These are phyloP conservation scores for Mesaphorura yosii DNA, from an alignment of 1,140 invertebrate genomes.

Conservation along the genomic window DNA sequence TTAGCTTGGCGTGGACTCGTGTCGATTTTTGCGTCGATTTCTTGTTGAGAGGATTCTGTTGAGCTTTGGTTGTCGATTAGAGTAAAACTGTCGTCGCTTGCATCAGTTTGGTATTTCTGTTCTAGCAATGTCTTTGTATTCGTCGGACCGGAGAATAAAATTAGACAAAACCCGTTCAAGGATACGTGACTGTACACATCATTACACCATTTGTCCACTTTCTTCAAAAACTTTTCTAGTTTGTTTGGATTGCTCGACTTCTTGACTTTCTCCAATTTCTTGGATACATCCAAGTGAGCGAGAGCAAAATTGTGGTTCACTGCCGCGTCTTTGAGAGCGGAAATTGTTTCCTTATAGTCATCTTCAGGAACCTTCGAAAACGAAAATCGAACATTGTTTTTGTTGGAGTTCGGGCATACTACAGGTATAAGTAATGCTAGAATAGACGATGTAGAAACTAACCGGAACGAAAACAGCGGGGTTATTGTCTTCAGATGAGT, in stretches of 20 bases:
- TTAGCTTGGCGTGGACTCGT: too few relatives aligned
- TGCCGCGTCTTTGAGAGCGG: slow-evolving; percentile 13
- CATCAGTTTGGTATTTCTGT: too few relatives aligned
- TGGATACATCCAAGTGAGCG: slow-evolving; percentile 23
- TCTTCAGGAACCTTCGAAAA: not conserved
- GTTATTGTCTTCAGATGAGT: not conserved
- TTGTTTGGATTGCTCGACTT: slow-evolving; percentile 13
- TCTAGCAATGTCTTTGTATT: too few relatives aligned
- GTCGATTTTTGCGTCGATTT: too few relatives aligned
- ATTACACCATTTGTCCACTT: slow-evolving; percentile 22
- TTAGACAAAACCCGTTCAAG: slow-evolving; percentile 20
- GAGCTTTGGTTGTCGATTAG: too few relatives aligned
- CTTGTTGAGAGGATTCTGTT: too few relatives aligned
- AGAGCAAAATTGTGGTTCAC: slow-evolving; percentile 26
- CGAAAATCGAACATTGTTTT: not conserved
- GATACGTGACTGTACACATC: slow-evolving; percentile 13
- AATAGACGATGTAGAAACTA: too few relatives aligned
- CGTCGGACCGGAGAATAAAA: slow-evolving; percentile 22
- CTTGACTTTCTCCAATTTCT: slow-evolving; percentile 5
- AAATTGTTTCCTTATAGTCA: slow-evolving; percentile 20
- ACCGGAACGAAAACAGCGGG: not conserved
- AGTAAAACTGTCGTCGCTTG: too few relatives aligned
- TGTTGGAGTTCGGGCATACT: too few relatives aligned
- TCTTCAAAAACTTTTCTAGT: slow-evolving; percentile 6
- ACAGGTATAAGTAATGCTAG: too few relatives aligned